Evolutionary conservation across 2,113 vertebrate species (phyloP).

Genomic region (Albula glossodonta): DNA sequence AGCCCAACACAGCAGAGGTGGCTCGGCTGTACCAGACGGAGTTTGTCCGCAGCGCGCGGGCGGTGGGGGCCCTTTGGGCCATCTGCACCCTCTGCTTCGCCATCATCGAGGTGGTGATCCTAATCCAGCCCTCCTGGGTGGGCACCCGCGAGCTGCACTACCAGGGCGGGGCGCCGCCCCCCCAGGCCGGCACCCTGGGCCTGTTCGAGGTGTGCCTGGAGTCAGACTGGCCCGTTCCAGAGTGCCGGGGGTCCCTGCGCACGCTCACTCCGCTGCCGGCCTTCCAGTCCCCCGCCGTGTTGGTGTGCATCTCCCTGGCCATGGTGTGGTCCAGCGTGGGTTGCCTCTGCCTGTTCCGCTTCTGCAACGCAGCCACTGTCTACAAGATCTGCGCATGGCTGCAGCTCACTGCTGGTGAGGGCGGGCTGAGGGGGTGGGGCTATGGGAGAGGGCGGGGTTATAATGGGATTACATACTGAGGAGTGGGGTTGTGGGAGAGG

Average conservation of each 20-base stretch:
- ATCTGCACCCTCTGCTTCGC: conserved; percentile 78
- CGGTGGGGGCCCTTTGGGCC: conserved; percentile 77
- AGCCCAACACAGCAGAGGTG: conserved; percentile 63
- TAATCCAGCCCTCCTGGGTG: conserved; percentile 80
- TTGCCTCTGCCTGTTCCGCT: conserved; percentile 74
- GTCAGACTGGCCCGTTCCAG: conserved; percentile 64
- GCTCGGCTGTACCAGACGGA: conserved; percentile 76
- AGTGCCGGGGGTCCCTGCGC: conserved; percentile 72
- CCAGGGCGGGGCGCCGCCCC: conserved; percentile 28
- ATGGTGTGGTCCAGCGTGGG: conserved; percentile 75
- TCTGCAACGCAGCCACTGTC: conserved; percentile 77
- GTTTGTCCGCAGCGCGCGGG: conserved; percentile 76
- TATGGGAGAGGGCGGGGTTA: no score
- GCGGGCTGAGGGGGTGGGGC: background rate
- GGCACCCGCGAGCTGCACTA: conserved; percentile 56
- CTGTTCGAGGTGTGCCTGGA: conserved; percentile 79
- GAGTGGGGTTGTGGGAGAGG: background rate
- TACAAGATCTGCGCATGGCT: conserved; percentile 83
- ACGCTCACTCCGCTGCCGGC: conserved; percentile 74
- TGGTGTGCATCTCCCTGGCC: conserved; percentile 75
- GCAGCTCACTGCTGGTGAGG: conserved; percentile 76
- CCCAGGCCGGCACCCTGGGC: conserved; percentile 70
- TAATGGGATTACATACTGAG: no score
- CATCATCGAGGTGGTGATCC: conserved; percentile 76
- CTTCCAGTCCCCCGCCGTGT: conserved; percentile 75